Conservation (phyloP, 1,140 invertebrate genomes). For the Lithobius niger region DNA sequence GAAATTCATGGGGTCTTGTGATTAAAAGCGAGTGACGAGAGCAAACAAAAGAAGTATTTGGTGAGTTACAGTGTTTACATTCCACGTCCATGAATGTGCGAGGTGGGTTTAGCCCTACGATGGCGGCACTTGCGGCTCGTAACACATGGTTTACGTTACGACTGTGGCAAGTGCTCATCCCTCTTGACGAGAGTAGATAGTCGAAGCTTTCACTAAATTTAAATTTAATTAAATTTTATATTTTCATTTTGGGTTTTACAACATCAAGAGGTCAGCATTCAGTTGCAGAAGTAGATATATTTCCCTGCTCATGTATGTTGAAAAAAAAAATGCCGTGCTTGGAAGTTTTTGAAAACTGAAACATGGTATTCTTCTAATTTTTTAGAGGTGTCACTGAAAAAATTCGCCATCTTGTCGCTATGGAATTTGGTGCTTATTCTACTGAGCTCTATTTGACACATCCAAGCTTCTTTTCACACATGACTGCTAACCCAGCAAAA, state of each 20-base stretch:
- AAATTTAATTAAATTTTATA: too few relatives aligned
- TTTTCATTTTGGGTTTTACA: background rate
- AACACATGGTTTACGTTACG: too few relatives aligned
- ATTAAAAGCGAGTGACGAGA: too few relatives aligned
- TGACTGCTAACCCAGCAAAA: slow-evolving; percentile 49
- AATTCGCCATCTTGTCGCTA: slow-evolving; percentile 57
- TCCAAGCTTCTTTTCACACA: slow-evolving; percentile 71
- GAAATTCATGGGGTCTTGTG: too few relatives aligned
- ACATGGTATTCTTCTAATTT: slow-evolving; percentile 14
- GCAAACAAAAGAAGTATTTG: too few relatives aligned
- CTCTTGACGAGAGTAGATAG: too few relatives aligned
- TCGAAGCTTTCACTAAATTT: too few relatives aligned
- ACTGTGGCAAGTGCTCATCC: too few relatives aligned
- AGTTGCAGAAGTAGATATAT: background rate
- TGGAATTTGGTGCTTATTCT: slow-evolving; percentile 54
- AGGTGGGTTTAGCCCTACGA: too few relatives aligned
- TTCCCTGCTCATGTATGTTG: background rate
- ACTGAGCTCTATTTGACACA: slow-evolving; percentile 58
- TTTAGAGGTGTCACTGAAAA: slow-evolving; percentile 54
- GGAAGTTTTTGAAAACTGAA: background rate
- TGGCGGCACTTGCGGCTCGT: too few relatives aligned
- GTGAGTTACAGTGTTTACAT: too few relatives aligned
- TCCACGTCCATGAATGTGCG: too few relatives aligned
- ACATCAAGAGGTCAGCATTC: background rate
- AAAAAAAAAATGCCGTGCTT: background rate